Conservation (phyloP, 1,140 invertebrate species). For the Trachymyrmex septentrionalis region DNA sequence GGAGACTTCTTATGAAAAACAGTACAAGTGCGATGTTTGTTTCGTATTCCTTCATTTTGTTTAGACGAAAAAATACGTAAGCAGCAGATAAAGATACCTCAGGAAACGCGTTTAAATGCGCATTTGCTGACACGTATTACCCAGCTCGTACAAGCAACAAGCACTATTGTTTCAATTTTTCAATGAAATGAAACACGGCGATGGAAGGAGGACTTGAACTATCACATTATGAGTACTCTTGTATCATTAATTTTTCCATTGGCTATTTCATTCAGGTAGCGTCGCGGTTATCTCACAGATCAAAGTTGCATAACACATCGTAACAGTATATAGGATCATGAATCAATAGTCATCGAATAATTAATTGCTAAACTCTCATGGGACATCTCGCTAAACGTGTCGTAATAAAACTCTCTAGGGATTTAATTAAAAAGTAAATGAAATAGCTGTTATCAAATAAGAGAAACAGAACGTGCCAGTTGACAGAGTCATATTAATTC, state of each 20-base stretch:
- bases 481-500: not conserved
- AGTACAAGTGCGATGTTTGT: not conserved
- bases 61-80: conserved; percentile 2
- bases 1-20: not conserved
- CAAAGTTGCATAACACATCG: not conserved
- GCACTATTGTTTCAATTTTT: conserved; percentile 27
- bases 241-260: conserved; percentile 27
- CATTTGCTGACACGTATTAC: not conserved
- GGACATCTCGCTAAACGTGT: not conserved
- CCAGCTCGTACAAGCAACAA: not conserved
- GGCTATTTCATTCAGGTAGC: conserved; percentile 21
- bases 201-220: not conserved
- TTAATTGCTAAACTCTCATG: not conserved
- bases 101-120: conserved; percentile 8
- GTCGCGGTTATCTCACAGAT: not conserved
- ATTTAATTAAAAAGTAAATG: not conserved
- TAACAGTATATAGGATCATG: not conserved
- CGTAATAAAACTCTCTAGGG: not conserved
- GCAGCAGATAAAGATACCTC: conserved; percentile 26
- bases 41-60: not conserved
- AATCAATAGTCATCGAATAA: not conserved
- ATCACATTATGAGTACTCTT: not conserved
- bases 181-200: conserved; percentile 3
- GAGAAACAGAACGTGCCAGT: not conserved
- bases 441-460: not conserved